phyloP scores from a whole-genome alignment of 2,797 vertebrate species.

The Forpus xanthops region DNA sequence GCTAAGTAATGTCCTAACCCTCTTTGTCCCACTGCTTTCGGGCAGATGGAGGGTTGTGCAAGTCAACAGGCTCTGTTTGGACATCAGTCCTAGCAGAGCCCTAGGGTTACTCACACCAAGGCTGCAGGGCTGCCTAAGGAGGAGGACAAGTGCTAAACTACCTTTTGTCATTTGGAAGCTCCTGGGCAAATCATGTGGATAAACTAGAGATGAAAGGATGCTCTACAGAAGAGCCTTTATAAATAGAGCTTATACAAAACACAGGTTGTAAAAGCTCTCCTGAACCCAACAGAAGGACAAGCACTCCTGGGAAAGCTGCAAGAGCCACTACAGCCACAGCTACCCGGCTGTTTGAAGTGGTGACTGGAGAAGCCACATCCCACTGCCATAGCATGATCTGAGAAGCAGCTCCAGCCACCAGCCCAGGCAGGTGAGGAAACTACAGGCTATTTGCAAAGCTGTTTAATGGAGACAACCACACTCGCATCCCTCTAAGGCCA shows the following conservation, averaged over 20 bases:
- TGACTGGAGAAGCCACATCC: accelerated
- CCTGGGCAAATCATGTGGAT: background rate
- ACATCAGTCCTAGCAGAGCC: background rate
- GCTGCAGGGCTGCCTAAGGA: background rate
- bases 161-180: background rate
- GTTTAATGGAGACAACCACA: accelerated
- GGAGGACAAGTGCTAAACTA: background rate
- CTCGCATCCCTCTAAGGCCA: background rate
- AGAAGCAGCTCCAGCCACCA: background rate
- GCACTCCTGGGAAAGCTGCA: background rate
- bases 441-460: background rate
- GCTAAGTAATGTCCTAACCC: accelerated
- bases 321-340: background rate
- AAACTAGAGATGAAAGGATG: background rate
- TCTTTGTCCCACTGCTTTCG: background rate
- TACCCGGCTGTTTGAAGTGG: accelerated
- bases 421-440: accelerated
- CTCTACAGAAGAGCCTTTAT: background rate
- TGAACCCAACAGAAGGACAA: background rate
- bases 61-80: background rate
- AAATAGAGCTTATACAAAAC: background rate
- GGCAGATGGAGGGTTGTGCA: background rate
- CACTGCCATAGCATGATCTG: accelerated
- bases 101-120: background rate
- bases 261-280: background rate